A percentile compares a stretch with the other conserved stretches of the same genome.
Evolutionary conservation across 2,113 vertebrate species (phyloP).

Genomic region (Mustela nigripes): DNA sequence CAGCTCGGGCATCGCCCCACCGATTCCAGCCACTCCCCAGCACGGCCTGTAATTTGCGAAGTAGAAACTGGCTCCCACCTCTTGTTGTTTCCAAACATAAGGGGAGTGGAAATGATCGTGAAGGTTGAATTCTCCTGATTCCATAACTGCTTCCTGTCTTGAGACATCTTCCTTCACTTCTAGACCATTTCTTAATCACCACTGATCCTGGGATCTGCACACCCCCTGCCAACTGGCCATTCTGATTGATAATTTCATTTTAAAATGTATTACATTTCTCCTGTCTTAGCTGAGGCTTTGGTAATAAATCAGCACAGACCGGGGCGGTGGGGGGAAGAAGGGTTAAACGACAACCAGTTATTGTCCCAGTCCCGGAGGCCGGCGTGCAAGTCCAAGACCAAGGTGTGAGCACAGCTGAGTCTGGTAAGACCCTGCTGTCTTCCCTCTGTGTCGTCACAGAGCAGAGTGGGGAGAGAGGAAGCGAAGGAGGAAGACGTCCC

Average conservation of each 20-base stretch:
- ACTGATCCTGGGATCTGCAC: not conserved
- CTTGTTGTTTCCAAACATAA: not conserved
- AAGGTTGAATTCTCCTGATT: not conserved
- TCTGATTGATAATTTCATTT: not conserved
- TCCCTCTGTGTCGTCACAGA: no score
- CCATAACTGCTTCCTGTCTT: not conserved
- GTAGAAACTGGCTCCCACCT: not conserved
- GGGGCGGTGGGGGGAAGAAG: rapidly evolving
- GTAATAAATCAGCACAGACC: not conserved
- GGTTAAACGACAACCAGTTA: not conserved
- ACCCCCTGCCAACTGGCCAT: not conserved
- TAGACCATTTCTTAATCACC: not conserved
- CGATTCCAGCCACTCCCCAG: not conserved
- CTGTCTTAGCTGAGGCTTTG: no score
- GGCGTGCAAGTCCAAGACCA: not conserved
- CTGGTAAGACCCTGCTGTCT: no score
- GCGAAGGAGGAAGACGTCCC: not conserved
- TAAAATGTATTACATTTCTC: not conserved
- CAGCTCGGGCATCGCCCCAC: not conserved
- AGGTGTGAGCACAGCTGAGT: not conserved
- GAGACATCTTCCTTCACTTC: not conserved
- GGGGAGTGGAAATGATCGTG: not conserved
- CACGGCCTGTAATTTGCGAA: not conserved
- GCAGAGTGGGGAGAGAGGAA: no score
- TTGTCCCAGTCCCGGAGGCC: not conserved